These are phyloP conservation scores for Torymus texanus DNA, from an alignment of 2,888 invertebrate species.

Conservation along the genomic window DNA sequence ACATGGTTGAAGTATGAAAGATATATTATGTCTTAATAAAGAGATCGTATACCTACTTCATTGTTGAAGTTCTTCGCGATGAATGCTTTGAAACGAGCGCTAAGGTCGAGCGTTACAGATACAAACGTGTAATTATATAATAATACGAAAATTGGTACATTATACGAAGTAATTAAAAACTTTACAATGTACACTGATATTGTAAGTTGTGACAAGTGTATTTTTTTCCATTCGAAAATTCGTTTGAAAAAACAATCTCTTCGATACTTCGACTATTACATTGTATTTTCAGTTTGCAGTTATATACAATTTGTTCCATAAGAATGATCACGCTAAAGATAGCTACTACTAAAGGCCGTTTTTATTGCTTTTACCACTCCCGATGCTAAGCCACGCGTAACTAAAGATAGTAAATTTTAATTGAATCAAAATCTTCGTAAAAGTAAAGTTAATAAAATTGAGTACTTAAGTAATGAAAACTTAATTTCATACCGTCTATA, in stretches of 20 bases:
- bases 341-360: conserved; percentile 50
- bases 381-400: conserved; percentile 46
- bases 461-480: too few species aligned
- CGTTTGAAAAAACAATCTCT: conserved; percentile 16
- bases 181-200: too few species aligned
- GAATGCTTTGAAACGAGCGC: too few species aligned
- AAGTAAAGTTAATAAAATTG: conserved; percentile 7
- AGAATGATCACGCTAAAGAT: conserved; percentile 50
- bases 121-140: too few species aligned
- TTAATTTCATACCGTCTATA: too few species aligned
- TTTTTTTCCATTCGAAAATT: neutral
- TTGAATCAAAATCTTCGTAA: conserved; percentile 25
- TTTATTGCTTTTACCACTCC: conserved; percentile 53
- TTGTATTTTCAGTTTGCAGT: conserved; percentile 48
- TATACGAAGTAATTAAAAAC: too few species aligned
- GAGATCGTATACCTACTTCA: too few species aligned
- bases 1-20: conserved; percentile 44
- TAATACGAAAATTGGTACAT: too few species aligned
- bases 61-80: too few species aligned
- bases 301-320: conserved; percentile 44
- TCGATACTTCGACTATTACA: conserved; percentile 49
- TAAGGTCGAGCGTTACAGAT: too few species aligned
- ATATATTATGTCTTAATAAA: neutral
- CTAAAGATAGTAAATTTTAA: conserved; percentile 45
- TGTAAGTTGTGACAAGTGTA: too few species aligned